Conservation (phyloP, 2,113 vertebrate species). For the Willisornis vidua region DNA sequence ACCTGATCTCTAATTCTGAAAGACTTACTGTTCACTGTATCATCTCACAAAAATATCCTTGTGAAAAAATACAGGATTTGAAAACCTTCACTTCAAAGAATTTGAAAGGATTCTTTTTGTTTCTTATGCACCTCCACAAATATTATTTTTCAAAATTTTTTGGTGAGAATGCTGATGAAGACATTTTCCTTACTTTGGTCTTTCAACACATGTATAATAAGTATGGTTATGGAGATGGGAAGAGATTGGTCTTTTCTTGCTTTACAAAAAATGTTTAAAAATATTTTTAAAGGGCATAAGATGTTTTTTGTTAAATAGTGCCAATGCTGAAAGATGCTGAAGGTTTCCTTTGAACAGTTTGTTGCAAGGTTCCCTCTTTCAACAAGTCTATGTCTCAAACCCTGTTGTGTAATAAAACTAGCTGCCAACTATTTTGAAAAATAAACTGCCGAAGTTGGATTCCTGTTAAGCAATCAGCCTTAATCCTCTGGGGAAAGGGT, state of each 20-base stretch:
- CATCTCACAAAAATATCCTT: background rate
- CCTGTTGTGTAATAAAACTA: constrained; percentile 37
- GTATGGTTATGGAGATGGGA: background rate
- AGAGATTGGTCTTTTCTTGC: background rate
- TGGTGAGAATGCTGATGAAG: background rate
- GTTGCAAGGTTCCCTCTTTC: constrained; percentile 58
- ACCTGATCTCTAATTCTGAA: background rate
- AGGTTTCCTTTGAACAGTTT: constrained; percentile 27
- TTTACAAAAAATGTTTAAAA: background rate
- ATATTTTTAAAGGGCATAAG: constrained; percentile 8
- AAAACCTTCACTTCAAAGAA: background rate
- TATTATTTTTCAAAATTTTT: background rate
- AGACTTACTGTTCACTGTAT: background rate
- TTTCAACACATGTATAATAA: background rate
- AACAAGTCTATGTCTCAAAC: constrained; percentile 40
- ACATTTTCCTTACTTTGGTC: background rate
- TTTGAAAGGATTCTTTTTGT: background rate
- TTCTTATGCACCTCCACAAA: background rate
- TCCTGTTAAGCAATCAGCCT: constrained; percentile 61
- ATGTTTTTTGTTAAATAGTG: constrained; percentile 23
- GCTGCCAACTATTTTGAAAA: constrained; percentile 62
- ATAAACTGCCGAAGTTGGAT: constrained; percentile 51
- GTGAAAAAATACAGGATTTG: background rate
- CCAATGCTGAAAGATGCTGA: constrained; percentile 19
- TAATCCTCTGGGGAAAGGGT: constrained; percentile 41